phyloP scores from a whole-genome alignment of 2,888 invertebrate species.

The Lucinisca nassula region DNA sequence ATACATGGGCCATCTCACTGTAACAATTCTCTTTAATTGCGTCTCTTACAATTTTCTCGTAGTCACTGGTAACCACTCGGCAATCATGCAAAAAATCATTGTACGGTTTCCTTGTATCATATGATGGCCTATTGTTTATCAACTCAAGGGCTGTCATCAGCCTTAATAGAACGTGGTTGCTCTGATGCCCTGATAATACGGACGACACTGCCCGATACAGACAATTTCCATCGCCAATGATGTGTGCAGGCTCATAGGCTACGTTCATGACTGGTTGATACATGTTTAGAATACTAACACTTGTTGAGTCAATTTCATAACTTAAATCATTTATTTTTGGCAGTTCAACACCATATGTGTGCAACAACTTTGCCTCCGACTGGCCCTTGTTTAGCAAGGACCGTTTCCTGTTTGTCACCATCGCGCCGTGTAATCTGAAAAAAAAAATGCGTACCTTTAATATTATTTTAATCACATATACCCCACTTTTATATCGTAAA shows the following conservation, averaged over 20 bases:
- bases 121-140: neutral
- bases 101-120: neutral
- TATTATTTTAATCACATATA: too few species aligned
- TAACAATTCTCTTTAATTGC: neutral
- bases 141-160: constrained; percentile 13
- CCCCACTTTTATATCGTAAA: too few species aligned
- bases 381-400: too few species aligned
- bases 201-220: constrained; percentile 13
- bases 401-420: too few species aligned
- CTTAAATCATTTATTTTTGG: neutral
- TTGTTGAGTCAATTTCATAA: neutral
- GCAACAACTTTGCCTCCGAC: neutral
- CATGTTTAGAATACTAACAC: neutral
- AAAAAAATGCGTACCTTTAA: too few species aligned
- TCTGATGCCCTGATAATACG: neutral
- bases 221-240: constrained; percentile 17
- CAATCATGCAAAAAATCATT: neutral
- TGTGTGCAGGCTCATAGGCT: neutral
- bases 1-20: neutral
- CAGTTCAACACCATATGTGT: neutral
- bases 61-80: neutral
- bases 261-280: neutral
- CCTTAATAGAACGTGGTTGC: constrained; percentile 6
- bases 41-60: neutral
- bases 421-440: too few species aligned